These are phyloP conservation scores for Brotogeris chrysoptera DNA, from an alignment of 2,797 vertebrate genomes.

Conservation along the genomic window DNA sequence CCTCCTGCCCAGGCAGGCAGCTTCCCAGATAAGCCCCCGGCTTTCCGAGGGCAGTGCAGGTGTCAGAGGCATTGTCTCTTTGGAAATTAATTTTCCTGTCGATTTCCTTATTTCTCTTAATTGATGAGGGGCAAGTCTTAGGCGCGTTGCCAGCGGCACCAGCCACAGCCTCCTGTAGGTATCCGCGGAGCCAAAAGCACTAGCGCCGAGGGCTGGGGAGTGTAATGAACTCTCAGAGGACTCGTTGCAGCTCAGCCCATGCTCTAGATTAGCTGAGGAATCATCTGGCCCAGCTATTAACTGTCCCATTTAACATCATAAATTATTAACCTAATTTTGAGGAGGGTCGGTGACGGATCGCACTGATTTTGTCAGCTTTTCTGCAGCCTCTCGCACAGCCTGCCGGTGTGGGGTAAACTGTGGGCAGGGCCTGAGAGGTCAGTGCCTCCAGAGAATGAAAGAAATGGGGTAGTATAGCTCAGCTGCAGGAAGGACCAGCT, in stretches of 20 bases:
- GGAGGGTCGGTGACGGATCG: slow-evolving; percentile 64
- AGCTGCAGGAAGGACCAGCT: not conserved
- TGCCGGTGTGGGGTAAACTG: not conserved
- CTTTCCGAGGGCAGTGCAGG: slow-evolving; percentile 6
- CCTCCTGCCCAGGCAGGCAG: not conserved
- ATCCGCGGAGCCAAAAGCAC: slow-evolving; percentile 33
- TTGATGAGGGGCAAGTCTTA: slow-evolving; percentile 64
- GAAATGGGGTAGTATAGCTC: not conserved
- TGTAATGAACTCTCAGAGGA: slow-evolving; percentile 77
- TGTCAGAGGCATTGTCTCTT: slow-evolving; percentile 59
- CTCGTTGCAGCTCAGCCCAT: slow-evolving; percentile 73
- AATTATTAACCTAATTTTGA: slow-evolving; percentile 92
- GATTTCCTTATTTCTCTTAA: slow-evolving; percentile 64
- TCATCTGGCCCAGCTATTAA: slow-evolving; percentile 87
- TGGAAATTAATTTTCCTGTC: slow-evolving; percentile 66
- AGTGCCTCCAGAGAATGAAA: not conserved
- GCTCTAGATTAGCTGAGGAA: slow-evolving; percentile 84
- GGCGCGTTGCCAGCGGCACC: slow-evolving; percentile 53
- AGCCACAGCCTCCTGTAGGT: slow-evolving; percentile 46
- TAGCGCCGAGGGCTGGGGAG: slow-evolving; percentile 5
- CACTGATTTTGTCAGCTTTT: slow-evolving; percentile 12
- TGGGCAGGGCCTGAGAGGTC: not conserved
- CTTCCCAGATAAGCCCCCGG: not conserved
- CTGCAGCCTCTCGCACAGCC: not conserved
- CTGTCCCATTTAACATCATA: slow-evolving; percentile 88